Evolutionary conservation across 23 tunicate genomes (phyloP), one percentile per base, ranked within the genome.

Genomic region (Halocynthia aurantium): DNA sequence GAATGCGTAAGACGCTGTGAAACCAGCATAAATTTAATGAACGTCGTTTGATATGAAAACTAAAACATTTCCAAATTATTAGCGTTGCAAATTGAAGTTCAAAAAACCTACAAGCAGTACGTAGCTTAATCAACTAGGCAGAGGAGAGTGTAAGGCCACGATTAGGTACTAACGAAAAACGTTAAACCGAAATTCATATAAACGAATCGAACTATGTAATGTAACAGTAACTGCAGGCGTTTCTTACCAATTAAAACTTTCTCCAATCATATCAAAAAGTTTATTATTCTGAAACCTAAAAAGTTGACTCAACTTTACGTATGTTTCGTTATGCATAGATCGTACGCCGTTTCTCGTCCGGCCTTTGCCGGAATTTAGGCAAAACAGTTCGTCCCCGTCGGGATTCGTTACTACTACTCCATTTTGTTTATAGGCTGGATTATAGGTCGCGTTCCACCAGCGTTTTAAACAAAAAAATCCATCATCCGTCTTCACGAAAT

Each of bases 401-500:
- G 55, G 10, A 22, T 5, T n/a, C 60, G 60, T 13, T 17, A 72
- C 11, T 10, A 10, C 17, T 13, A 21, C 4, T 13, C 57, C 78
- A 53, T 40, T 55, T 52, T 53, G 13, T 13, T 53, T 52, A 13
- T 8, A 12, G 10, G 11, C 18, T 72, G 40, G n/a, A 18, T 74
- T 53, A 49, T 52, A 53, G 8, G 19, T 18, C 19, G 55, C 17
- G n/a, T 50, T 22, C 78, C 78, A 74, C 78, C 78, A 74, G 15
- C 56, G 55, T 54, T 74, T 74, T 5, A 74, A 54, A 74, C 78
- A 74, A 54, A 54, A 74, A 52, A 74, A 74, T 18, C 78, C 78
- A 74, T 56, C 56, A 6, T 54, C 50, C 13, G 78, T 13, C 21
- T 50, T 50, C 56, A 74, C 6, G 57, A 74, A 74, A 54, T 74